phyloP scores from a whole-genome alignment of 2,888 invertebrate genomes.

The Aplocera efformata region DNA sequence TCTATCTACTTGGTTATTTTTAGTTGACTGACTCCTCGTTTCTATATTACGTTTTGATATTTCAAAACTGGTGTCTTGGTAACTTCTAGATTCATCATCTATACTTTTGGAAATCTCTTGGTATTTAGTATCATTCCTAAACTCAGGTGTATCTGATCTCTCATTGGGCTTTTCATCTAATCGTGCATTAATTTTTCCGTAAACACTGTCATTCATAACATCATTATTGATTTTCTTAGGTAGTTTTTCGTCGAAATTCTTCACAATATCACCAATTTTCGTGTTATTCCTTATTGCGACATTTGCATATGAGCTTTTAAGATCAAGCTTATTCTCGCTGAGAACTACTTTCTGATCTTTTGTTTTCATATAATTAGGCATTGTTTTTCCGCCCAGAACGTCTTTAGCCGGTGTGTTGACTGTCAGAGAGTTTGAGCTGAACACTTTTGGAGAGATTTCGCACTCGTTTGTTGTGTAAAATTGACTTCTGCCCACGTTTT shows the following conservation, averaged over 20 bases:
- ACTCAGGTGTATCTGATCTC: constrained; percentile 7
- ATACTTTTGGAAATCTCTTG: constrained; percentile 1
- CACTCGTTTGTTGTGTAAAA: constrained; percentile 67
- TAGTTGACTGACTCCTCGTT: constrained; percentile 18
- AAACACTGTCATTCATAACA: constrained; percentile 62
- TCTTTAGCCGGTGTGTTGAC: constrained; percentile 91
- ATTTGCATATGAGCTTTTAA: constrained; percentile 64
- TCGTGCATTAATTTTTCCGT: constrained; percentile 63
- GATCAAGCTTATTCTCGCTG: constrained; percentile 61
- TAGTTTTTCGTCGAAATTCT: constrained; percentile 74
- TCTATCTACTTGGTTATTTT: constrained; percentile 3
- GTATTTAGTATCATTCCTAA: constrained; percentile 12
- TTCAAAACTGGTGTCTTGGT: constrained; percentile 6
- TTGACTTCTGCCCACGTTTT: constrained; percentile 68
- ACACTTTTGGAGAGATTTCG: constrained; percentile 87
- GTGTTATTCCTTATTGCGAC: constrained; percentile 65
- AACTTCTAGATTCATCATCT: constrained; percentile 14
- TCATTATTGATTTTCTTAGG: constrained; percentile 71
- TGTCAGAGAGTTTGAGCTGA: constrained; percentile 87
- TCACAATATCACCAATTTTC: constrained; percentile 70
- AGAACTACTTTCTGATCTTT: constrained; percentile 38
- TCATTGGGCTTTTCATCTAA: constrained; percentile 26
- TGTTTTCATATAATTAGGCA: constrained; percentile 80
- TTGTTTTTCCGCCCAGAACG: constrained; percentile 84
- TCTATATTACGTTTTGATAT: constrained; percentile 14